Evolutionary conservation across 2,797 vertebrate species (phyloP), one percentile per base, ranked within the genome.

Genomic region (Scolopax rusticola): DNA sequence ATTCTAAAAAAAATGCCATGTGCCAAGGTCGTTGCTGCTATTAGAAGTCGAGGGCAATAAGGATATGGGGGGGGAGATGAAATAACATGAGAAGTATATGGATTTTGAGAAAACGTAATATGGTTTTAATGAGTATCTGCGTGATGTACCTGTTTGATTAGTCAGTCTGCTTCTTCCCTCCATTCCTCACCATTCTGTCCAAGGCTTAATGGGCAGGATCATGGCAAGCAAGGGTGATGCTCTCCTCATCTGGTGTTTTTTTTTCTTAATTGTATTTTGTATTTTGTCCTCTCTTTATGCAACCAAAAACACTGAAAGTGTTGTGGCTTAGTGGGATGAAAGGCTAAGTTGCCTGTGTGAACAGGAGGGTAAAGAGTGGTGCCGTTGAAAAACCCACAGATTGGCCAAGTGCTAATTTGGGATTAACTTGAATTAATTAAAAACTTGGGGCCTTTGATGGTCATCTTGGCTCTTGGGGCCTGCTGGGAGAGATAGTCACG

Each of bases 1-100:
- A 97, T 93, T 93, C 87, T 89, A 82, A 94, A 87, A 89, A 89
- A 97, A 97, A 97, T 95, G 92, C 88, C 82, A 54, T 88, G 94
- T 95, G 95, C 87, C 84, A 89, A 96, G 89, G 85, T 96, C 86
- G 36, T 69, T 92, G 15, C 56, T 93, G 74, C 87, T 85, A 61
- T 96, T 95, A 94, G 83, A 87, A 89, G 87, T 43, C 70, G 90
- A 96, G 89, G 87, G 73, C 84, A 84, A n/a, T 30, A 75, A 93
- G 86, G 56, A 90, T 84, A 64, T 69, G 65, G 82, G 41, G 21
- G 23, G 6, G 67, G 36, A 64, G 54, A 69, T 83, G 65, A 89
- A 80, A 81, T 85, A 51, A 61, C 64, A 24, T 3, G 30, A 60
- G 36, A 94, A 57, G 79, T 78, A 5, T 85, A 80, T 78, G 65